Conservation (phyloP, 1,140 invertebrate species). For the Drosophila mayri region DNA sequence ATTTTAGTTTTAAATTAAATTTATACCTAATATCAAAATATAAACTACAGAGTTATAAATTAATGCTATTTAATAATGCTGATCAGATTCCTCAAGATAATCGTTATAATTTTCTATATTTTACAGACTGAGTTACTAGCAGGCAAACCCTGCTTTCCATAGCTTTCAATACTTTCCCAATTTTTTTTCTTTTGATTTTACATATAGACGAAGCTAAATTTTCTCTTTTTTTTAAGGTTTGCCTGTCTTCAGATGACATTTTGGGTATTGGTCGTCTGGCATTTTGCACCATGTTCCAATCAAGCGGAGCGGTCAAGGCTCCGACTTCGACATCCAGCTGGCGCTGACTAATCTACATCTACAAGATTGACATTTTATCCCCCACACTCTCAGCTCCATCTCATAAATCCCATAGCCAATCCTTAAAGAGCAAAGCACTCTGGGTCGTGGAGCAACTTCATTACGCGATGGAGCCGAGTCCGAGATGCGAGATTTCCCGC, state of each 20-base stretch:
- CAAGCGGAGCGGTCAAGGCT: slow-evolving; percentile 44
- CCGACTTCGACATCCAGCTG: slow-evolving; percentile 18
- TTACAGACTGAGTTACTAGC: background rate
- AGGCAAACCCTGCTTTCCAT: background rate
- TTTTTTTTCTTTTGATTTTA: background rate
- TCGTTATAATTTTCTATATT: background rate
- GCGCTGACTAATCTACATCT: slow-evolving; percentile 47
- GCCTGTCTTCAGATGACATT: slow-evolving; percentile 27
- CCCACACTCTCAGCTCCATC: slow-evolving; percentile 14
- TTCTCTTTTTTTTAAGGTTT: background rate
- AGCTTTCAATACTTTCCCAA: background rate
- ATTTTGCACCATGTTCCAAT: slow-evolving; percentile 31
- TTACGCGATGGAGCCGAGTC: slow-evolving; percentile 41
- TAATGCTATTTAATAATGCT: background rate
- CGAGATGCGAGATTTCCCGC: slow-evolving; percentile 29
- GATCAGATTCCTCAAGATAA: background rate
- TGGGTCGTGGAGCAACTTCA: slow-evolving; percentile 50
- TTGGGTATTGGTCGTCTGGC: slow-evolving; percentile 30
- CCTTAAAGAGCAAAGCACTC: slow-evolving; percentile 45
- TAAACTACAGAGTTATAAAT: background rate
- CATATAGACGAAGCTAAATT: background rate
- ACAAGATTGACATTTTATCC: slow-evolving; percentile 49
- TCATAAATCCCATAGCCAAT: slow-evolving; percentile 58
- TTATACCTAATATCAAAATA: background rate
- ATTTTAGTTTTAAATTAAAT: background rate